Evolutionary conservation across 2,797 vertebrate genomes (phyloP).

Genomic region (Apogon talboti): DNA sequence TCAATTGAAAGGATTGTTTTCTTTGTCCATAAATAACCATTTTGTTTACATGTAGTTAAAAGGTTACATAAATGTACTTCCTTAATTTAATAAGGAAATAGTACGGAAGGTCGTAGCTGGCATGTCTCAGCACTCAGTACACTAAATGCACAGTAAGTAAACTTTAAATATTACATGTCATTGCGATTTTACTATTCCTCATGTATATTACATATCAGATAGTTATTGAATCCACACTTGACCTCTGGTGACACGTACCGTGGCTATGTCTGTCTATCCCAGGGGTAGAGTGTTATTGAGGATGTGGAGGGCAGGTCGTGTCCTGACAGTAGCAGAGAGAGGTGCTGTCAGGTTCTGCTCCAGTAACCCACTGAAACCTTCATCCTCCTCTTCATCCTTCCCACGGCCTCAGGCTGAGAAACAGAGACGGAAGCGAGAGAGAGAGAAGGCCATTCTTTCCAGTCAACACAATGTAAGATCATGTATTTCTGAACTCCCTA

Average conservation of each 20-base stretch:
- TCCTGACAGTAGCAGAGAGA: conserved; percentile 38
- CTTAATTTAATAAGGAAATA: not conserved
- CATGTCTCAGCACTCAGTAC: not conserved
- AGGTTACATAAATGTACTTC: not conserved
- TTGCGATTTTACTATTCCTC: not conserved
- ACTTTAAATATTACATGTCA: not conserved
- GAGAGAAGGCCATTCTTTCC: conserved; percentile 74
- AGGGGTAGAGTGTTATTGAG: conserved; percentile 6
- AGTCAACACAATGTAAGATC: conserved; percentile 48
- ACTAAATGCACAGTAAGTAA: conserved; percentile 38
- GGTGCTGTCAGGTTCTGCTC: conserved; percentile 50
- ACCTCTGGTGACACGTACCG: not conserved
- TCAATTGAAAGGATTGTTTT: not conserved
- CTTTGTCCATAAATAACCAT: fast-evolving
- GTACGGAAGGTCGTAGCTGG: conserved; percentile 48
- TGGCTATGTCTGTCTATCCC: not conserved
- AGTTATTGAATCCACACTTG: no score
- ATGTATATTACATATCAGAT: fast-evolving
- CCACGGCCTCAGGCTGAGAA: conserved; percentile 72
- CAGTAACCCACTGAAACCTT: conserved; percentile 24
- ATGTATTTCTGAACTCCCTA: not conserved
- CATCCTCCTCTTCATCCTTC: conserved; percentile 19
- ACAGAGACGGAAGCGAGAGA: conserved; percentile 68
- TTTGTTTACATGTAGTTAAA: no score
- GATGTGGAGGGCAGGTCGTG: conserved; percentile 74